Conservation (phyloP, 2,797 vertebrate species). For the Siniperca obscura region DNA sequence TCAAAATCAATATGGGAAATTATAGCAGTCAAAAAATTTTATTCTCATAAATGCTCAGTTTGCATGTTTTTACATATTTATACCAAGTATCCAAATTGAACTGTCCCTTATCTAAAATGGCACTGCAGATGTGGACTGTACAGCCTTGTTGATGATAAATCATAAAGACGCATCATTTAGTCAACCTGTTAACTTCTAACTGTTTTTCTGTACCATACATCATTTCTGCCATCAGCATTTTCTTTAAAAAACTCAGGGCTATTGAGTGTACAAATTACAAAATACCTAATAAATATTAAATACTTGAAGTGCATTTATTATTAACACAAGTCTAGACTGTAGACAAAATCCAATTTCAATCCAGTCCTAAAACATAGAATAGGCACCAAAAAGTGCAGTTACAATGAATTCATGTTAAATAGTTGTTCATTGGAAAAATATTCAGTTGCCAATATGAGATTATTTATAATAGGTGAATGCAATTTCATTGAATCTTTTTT, state of each 20-base stretch:
- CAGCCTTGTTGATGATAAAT: neutral
- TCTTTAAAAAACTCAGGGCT: conserved; percentile 55
- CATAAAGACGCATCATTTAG: conserved; percentile 7
- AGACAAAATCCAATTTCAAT: conserved; percentile 4
- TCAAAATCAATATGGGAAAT: conserved; percentile 17
- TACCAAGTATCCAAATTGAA: conserved; percentile 19
- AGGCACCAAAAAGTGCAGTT: neutral
- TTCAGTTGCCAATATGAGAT: conserved; percentile 60
- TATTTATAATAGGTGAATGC: conserved; percentile 41
- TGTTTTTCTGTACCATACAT: conserved; percentile 14
- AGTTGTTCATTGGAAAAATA: neutral
- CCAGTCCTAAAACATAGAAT: neutral
- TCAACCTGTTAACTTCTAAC: conserved; percentile 15
- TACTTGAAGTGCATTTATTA: conserved; percentile 39
- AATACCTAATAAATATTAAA: conserved; percentile 29
- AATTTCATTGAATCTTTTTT: conserved; percentile 12
- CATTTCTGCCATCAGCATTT: conserved; percentile 6
- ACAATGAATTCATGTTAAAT: neutral
- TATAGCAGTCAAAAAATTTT: neutral
- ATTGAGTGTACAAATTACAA: conserved; percentile 22
- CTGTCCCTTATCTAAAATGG: conserved; percentile 11
- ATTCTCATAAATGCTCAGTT: neutral
- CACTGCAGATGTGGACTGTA: conserved; percentile 6
- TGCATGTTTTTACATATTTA: conserved; percentile 15
- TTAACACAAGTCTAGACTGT: neutral